Evolutionary conservation across 1,140 invertebrate species (phyloP), one percentile per base, ranked within the genome.

Genomic region (Drosophila arizonae): DNA sequence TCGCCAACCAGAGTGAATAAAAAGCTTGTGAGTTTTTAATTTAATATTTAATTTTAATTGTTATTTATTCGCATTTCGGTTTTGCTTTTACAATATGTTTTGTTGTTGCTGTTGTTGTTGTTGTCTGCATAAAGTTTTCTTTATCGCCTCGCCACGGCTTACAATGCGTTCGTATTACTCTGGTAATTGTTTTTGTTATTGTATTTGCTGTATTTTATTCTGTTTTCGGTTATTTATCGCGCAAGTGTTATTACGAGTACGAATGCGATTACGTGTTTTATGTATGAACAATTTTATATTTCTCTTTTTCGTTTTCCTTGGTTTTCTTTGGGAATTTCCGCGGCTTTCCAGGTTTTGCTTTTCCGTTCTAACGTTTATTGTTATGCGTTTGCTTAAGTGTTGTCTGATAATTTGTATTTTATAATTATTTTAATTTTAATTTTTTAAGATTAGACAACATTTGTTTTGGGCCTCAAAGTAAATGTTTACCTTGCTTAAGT

Each of bases 21-120:
- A 78, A 80, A 39, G 17, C 6, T 46, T 41, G 45, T 52, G 61
- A 28, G 21, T 43, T 72, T 80, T 88, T 67, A 88, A 88, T 88
- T 86, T 88, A 86, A 88, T 86, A 82, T 86, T 82, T 79, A 89
- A 87, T 87, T 86, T 82, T 79, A 89, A 87, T 88, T 88, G 81
- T 82, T 88, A 89, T 79, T 84, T 88, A 87, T 73, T 75, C 85
- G 76, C 79, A 76, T 73, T 87, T 82, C 68, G 69, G 72, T 73
- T 86, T 39, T 85, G 73, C 77, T 84, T 68, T 86, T 87, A 87
- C 81, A 87, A 88, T 87, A 88, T 87, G 58, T 24, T 24, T 39
- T 39, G 10, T 39, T 39, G 36, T 39, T 39, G 33, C 11, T 36
- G 33, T 36, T 36, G 33, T 36, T 36, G 36, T 10, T 39, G 36